Evolutionary conservation across 2,888 invertebrate species (phyloP), one percentile per base, ranked within the genome.

Genomic region (Chorisops tibialis): DNA sequence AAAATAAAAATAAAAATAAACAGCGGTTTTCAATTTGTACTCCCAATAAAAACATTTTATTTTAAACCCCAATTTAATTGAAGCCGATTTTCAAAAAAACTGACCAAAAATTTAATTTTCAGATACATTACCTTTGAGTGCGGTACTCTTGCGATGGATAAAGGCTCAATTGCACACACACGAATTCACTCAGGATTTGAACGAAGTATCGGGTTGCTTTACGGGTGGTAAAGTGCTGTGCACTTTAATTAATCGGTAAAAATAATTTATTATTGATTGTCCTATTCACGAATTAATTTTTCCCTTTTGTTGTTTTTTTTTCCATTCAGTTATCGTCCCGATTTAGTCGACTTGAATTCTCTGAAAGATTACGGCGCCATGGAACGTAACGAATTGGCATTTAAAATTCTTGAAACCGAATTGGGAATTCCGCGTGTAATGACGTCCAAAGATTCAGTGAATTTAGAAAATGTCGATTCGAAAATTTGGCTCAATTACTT

Each of bases 321-420:
- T 50, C 14, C 4, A 38, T 85, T 86, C 71, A 87, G 91, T 66
- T 96, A 96, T 81, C 84, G 96, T 63, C 96, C 96, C 2, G 93
- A 96, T 80, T 82, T 96, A 70, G 81, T 96, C 68, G 91, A 94
- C 68, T 86, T 87, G 72, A 82, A 82, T 70, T 79, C 83, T 56
- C 79, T 91, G 50, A 82, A 84, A 70, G 81, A 85, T 60, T 82
- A 84, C 68, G 86, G 86, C 65, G 78, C 85, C 3, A 81, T 82
- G 35, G 83, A 85, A 67, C 87, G 90, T 72, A 90, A 92, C 73
- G 87, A 91, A 70, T 75, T 87, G 63, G 93, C 93, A n/a, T 94
- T 94, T 76, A 88, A 90, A 71, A 84, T 91, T 59, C 82, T 96
- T 50, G 91, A 94, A 68, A 86, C 87, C 65, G 93, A 96, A 77